These are phyloP conservation scores for Nephrotoma flavescens DNA, from an alignment of 2,888 invertebrate genomes.

Conservation along the genomic window DNA sequence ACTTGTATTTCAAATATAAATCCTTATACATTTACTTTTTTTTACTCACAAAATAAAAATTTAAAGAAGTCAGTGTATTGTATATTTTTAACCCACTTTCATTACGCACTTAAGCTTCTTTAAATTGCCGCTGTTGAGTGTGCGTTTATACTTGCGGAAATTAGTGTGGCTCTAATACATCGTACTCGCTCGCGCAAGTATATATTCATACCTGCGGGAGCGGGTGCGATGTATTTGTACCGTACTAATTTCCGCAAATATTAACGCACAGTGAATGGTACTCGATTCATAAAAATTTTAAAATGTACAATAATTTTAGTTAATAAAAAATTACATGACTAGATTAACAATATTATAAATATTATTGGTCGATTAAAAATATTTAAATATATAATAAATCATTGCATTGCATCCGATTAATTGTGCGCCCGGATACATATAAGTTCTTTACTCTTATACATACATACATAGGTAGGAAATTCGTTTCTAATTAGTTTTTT, in stretches of 20 bases:
- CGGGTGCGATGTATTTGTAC: too few relatives aligned
- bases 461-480: neutral
- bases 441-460: neutral
- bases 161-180: too few relatives aligned
- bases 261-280: neutral
- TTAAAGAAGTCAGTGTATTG: neutral
- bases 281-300: neutral
- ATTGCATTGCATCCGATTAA: neutral
- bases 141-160: too few relatives aligned
- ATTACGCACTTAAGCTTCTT: neutral
- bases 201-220: too few relatives aligned
- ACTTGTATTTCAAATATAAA: neutral
- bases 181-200: too few relatives aligned
- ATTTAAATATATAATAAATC: neutral
- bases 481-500: constrained; percentile 55
- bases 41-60: neutral
- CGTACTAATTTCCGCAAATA: too few relatives aligned
- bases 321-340: neutral
- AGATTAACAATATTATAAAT: neutral
- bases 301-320: neutral
- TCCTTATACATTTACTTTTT: neutral
- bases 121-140: neutral
- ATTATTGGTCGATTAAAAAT: neutral
- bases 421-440: neutral
- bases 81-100: neutral